phyloP scores from a whole-genome alignment of 2,113 vertebrate genomes.

The Otocyon megalotis region DNA sequence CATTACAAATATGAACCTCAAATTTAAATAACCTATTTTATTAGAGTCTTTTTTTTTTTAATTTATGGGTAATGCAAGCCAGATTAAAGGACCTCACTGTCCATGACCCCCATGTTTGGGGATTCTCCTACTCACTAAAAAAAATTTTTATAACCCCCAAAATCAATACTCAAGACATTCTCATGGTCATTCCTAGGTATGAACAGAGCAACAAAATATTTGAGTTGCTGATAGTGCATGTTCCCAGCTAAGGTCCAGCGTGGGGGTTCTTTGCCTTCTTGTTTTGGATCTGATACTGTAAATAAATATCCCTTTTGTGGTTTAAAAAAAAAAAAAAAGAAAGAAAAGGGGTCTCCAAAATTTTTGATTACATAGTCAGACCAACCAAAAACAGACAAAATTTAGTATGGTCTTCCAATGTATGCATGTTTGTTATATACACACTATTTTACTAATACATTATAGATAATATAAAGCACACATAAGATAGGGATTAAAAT shows the following conservation, averaged over 20 bases:
- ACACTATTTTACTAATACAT: constrained; percentile 4
- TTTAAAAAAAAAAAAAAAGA: neutral
- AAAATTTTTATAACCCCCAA: neutral
- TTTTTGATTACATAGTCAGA: neutral
- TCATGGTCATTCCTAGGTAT: neutral
- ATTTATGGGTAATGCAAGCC: neutral
- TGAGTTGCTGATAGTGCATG: neutral
- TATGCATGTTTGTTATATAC: neutral
- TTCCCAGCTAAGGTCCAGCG: neutral
- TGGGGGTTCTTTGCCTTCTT: neutral
- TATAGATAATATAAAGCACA: neutral
- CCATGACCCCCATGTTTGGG: neutral
- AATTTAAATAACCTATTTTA: constrained; percentile 20
- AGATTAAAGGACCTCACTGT: neutral
- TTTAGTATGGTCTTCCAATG: neutral
- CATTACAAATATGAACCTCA: constrained; percentile 12
- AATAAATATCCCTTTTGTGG: neutral
- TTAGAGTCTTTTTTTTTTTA: neutral
- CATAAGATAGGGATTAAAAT: neutral
- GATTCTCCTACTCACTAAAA: constrained; percentile 25
- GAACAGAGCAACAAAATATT: neutral
- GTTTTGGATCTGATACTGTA: neutral
- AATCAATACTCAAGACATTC: neutral
- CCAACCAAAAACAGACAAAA: neutral
- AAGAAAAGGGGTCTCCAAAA: too few species aligned